Conservation (phyloP, 2,888 invertebrate genomes). For the Nowickia ferox region DNA sequence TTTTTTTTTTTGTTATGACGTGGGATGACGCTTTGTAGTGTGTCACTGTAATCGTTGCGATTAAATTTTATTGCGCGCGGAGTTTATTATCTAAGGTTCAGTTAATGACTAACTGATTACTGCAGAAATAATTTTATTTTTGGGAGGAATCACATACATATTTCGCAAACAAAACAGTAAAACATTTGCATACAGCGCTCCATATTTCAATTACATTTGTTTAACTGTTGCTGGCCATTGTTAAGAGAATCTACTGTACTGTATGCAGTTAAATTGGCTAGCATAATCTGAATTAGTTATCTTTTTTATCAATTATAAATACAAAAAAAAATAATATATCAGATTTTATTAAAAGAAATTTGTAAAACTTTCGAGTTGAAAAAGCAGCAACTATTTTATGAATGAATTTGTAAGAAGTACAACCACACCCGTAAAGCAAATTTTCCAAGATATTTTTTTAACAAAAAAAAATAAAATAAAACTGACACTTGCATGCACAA, state of each 20-base stretch:
- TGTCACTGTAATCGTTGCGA: constrained; percentile 11
- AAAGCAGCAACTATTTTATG: constrained; percentile 1
- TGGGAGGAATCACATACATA: constrained; percentile 23
- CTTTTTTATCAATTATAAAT: constrained; percentile 56
- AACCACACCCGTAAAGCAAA: constrained; percentile 24
- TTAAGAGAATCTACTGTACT: constrained; percentile 29
- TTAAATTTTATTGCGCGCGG: constrained; percentile 2
- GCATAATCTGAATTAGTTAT: constrained; percentile 52
- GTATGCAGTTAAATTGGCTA: constrained; percentile 37
- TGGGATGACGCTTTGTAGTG: constrained; percentile 29
- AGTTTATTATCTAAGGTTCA: constrained; percentile 59
- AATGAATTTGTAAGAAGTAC: constrained; percentile 7
- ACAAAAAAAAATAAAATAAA: neutral
- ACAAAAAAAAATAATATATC: constrained; percentile 34
- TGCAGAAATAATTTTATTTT: constrained; percentile 54
- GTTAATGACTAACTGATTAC: constrained; percentile 59
- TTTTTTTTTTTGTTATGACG: constrained; percentile 4
- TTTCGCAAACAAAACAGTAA: constrained; percentile 45
- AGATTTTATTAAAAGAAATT: neutral
- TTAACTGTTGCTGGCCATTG: neutral
- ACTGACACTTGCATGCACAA: constrained; percentile 3
- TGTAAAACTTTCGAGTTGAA: neutral
- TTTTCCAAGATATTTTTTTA: constrained; percentile 14
- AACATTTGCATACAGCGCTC: constrained; percentile 18
- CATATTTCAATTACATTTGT: neutral